Conservation (phyloP, 2,797 vertebrate genomes). For the Coranthus polyacanthus region DNA sequence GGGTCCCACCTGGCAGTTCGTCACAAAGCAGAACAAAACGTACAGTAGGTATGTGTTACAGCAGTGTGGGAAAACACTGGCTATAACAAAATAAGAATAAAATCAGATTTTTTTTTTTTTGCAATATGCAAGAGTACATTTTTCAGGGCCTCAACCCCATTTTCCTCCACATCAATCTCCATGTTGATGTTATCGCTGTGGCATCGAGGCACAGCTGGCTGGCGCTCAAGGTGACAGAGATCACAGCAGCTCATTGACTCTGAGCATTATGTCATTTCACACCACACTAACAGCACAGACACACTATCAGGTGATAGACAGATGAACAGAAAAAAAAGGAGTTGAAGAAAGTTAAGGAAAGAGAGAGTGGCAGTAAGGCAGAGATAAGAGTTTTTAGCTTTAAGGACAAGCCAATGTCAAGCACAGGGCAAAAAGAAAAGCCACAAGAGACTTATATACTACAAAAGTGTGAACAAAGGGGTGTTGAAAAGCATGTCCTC, state of each 20-base stretch:
- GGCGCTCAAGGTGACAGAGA: slow-evolving; percentile 48
- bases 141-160: slow-evolving; percentile 14
- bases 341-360: slow-evolving; percentile 5
- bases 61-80: background rate
- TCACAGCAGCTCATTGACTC: slow-evolving; percentile 50
- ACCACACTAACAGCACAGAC: slow-evolving; percentile 30
- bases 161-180: slow-evolving; percentile 32
- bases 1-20: background rate
- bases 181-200: slow-evolving; percentile 20
- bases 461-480: no score
- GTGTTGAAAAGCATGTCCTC: no score
- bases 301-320: slow-evolving; percentile 27
- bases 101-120: background rate
- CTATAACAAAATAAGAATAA: background rate
- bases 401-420: background rate
- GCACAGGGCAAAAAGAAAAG: background rate
- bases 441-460: background rate
- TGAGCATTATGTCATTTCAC: slow-evolving; percentile 56
- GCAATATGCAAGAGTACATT: background rate
- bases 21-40: background rate
- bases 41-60: no score
- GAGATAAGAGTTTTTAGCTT: background rate
- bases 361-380: slow-evolving; percentile 4
- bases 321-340: slow-evolving; percentile 21
- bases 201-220: slow-evolving; percentile 50